Percentiles rank a stretch among this genome's conserved stretches.
Conservation (phyloP, 2,797 vertebrate genomes). For the Rhabdophis nuchalis region DNA sequence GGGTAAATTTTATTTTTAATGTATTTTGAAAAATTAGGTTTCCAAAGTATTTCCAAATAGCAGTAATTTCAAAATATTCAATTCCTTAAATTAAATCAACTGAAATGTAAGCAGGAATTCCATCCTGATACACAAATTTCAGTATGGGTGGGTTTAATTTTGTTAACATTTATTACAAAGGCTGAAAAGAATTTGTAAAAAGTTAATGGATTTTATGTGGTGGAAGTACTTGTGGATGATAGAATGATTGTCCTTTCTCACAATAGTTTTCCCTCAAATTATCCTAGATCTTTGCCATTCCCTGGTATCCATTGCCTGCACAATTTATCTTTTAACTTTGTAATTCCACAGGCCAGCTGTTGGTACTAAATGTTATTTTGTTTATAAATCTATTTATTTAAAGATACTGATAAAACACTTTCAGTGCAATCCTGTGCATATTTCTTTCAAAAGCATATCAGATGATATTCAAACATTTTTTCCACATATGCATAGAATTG, state of each 20-base stretch:
- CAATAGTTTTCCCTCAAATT: neutral
- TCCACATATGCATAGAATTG: constrained; percentile 2
- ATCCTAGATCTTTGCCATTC: neutral
- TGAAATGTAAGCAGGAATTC: neutral
- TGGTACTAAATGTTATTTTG: constrained; percentile 7
- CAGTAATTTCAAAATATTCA: constrained; percentile 16
- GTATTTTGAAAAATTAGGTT: constrained; percentile 5
- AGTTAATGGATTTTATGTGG: neutral
- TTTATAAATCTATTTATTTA: constrained; percentile 11
- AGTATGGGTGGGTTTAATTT: rapidly evolving
- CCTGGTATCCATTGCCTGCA: neutral
- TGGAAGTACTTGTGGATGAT: neutral
- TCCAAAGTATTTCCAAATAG: constrained; percentile 11
- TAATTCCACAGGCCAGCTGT: neutral
- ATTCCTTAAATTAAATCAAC: constrained; percentile 7
- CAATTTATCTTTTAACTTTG: neutral
- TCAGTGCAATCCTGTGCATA: neutral
- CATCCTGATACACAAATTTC: neutral
- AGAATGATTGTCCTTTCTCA: neutral
- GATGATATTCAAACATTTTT: neutral
- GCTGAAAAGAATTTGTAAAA: neutral
- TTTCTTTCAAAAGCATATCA: neutral
- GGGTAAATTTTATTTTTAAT: neutral
- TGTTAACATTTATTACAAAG: neutral
- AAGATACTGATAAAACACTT: neutral